phyloP scores from a whole-genome alignment of 1,140 invertebrate species.

The Coenobita brevimanus region DNA sequence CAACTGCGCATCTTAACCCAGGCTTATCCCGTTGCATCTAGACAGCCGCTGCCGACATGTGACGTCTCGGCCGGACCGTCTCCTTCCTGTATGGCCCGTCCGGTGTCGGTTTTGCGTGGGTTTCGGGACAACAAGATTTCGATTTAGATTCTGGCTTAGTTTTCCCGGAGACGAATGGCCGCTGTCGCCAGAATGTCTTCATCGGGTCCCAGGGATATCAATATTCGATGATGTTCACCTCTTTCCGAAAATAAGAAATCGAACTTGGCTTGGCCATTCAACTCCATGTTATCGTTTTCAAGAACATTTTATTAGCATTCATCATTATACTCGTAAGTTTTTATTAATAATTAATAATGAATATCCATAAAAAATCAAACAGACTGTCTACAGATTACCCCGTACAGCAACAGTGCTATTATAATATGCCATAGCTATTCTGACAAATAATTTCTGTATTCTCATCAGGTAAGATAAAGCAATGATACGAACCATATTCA shows the following conservation, averaged over 20 bases:
- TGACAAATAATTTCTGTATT: too few species aligned
- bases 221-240: not conserved
- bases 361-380: too few species aligned
- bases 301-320: not conserved
- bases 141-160: slow-evolving; percentile 28
- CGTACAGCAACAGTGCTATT: too few species aligned
- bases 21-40: slow-evolving; percentile 33
- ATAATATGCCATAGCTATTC: too few species aligned
- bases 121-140: slow-evolving; percentile 31
- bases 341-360: too few species aligned
- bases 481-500: too few species aligned
- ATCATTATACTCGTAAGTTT: not conserved
- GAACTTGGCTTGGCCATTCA: too few species aligned
- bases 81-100: not conserved
- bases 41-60: slow-evolving; percentile 12
- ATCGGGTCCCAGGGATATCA: slow-evolving; percentile 5
- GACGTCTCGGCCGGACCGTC: not conserved
- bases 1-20: slow-evolving; percentile 33
- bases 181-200: slow-evolving; percentile 35
- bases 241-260: too few species aligned
- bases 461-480: too few species aligned
- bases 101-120: not conserved
- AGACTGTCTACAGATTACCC: too few species aligned
- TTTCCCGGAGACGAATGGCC: slow-evolving; percentile 28
- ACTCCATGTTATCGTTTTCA: too few species aligned